Base-by-base conservation (phyloP, 2,113 vertebrate species). In the Columbina picui region DNA sequence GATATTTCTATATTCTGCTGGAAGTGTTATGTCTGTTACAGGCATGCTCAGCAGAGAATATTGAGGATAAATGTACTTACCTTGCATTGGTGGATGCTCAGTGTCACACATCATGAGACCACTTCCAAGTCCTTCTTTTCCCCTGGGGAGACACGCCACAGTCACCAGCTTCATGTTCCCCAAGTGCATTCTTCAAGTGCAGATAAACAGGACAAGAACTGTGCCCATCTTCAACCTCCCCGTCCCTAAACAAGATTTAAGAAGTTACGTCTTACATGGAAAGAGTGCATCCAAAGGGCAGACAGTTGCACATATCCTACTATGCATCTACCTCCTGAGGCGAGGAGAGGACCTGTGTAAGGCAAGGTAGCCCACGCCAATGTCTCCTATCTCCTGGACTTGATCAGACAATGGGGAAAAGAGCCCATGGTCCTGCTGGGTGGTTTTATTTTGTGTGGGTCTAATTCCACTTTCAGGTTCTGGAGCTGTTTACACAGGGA, bases 1-100 rank as follows among this genome's bases (percentile, higher is more conserved):
- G n/a, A 30, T 61, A 81, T 63, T 88, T 81, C 15, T 55, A 53
- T 61, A 70, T 61, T 91, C 68, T 52, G 36, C 38, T 88, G n/a
- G 20, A 67, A 52, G 14, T 41, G 18, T 36, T 67, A 25, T 61
- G 29, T 77, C 41, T 81, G 10, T 52, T 39, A 36, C 25, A 76
- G 29, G 25, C 52, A 38, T 14, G 19, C 12, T 57, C 38, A 64
- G 38, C 38, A 74, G 27, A 34, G 39, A 69, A 49, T 50, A 23
- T 70, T 60, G 49, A 39, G 39, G 39, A 34, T 47, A 38, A 73
- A 70, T 36, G 10, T 21, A 38, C 26, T 50, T 67, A 20, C 4
- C 32, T 52, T 64, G 23, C 1, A 4, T 8, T 34, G 39, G 27
- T 38, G 16, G 10, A 39, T 38, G 36, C 13, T 59, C 32, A 43